phyloP scores from a whole-genome alignment of 2,888 invertebrate genomes.

The Tetragonula carbonaria region DNA sequence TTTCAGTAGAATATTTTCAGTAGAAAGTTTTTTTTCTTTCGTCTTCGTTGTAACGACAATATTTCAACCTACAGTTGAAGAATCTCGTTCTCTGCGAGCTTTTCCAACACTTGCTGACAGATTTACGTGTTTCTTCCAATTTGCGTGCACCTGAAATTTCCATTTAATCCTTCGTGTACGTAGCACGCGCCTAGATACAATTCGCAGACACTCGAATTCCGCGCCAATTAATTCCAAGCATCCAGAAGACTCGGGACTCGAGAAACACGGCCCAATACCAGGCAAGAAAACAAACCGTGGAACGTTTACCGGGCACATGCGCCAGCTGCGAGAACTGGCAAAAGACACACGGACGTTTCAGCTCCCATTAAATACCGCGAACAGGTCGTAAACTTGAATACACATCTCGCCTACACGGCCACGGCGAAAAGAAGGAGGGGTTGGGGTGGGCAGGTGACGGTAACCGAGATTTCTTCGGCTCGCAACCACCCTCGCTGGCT shows the following conservation, averaged over 20 bases:
- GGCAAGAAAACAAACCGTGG: constrained; percentile 22
- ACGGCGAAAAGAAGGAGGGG: neutral
- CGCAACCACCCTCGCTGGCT: constrained; percentile 39
- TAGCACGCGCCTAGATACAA: neutral
- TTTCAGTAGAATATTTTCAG: no score
- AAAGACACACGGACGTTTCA: constrained; percentile 57
- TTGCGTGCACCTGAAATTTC: neutral
- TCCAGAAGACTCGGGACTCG: neutral
- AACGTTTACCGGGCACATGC: constrained; percentile 45
- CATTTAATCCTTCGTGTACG: neutral
- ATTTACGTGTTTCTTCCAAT: neutral
- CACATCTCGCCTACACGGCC: constrained; percentile 21
- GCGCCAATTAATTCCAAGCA: constrained; percentile 34
- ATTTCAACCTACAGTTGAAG: no score
- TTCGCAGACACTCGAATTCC: constrained; percentile 12
- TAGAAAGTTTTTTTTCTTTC: no score
- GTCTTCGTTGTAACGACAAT: no score
- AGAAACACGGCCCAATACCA: constrained; percentile 4
- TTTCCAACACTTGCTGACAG: neutral
- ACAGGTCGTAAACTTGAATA: constrained; percentile 64
- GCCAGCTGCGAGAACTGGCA: constrained; percentile 42
- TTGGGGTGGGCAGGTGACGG: constrained; percentile 13
- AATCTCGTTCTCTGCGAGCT: neutral
- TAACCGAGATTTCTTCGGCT: constrained; percentile 37
- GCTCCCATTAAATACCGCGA: constrained; percentile 66